phyloP scores from a whole-genome alignment of 2,888 invertebrate genomes.

The Luperina testacea region DNA sequence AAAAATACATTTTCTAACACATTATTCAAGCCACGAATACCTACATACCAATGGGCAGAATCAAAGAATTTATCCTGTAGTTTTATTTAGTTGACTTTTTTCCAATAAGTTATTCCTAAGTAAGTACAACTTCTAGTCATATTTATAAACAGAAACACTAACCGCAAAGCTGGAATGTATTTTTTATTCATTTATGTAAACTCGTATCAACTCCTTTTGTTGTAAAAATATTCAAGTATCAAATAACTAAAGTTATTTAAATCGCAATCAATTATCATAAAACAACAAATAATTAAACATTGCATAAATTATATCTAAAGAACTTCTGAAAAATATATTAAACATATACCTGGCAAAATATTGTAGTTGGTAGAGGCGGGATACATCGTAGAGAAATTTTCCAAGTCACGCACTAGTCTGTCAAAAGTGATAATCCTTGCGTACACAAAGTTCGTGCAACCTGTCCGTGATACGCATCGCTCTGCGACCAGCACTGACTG shows the following conservation, averaged over 20 bases:
- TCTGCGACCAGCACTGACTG: slow-evolving; percentile 66
- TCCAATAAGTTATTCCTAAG: neutral
- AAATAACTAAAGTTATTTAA: neutral
- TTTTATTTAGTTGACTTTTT: neutral
- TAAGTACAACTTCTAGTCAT: neutral
- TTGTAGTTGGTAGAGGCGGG: slow-evolving; percentile 85
- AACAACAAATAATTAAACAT: slow-evolving; percentile 14
- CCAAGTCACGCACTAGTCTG: slow-evolving; percentile 65
- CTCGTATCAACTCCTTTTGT: neutral
- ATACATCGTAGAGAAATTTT: slow-evolving; percentile 79
- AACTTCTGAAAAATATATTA: slow-evolving; percentile 16
- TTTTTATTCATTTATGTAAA: neutral
- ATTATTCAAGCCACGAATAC: neutral
- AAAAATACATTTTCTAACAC: neutral
- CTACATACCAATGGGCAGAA: neutral
- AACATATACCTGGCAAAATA: slow-evolving; percentile 80
- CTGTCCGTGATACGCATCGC: slow-evolving; percentile 71
- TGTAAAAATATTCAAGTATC: neutral
- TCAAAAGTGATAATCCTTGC: slow-evolving; percentile 69
- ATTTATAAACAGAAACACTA: neutral
- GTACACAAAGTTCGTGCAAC: slow-evolving; percentile 69
- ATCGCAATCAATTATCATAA: slow-evolving; percentile 11
- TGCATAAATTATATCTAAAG: neutral
- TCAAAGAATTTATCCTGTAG: neutral
- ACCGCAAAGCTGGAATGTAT: neutral